Evolutionary conservation across 2,113 vertebrate genomes (phyloP).

Genomic region (Scophthalmus maximus): DNA sequence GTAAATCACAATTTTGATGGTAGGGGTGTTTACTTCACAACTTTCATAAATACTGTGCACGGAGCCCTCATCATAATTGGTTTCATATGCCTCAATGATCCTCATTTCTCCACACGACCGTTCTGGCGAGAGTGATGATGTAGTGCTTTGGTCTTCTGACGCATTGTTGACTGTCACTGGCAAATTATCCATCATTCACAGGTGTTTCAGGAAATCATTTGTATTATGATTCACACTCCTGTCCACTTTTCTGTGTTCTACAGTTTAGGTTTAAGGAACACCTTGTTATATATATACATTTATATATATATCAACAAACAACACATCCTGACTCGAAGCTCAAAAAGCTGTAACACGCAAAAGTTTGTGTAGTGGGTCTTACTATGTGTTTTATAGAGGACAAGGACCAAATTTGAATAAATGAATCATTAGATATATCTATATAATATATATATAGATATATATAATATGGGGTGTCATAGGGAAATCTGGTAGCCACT

Average conservation of each 20-base stretch:
- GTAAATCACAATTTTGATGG: constrained; percentile 52
- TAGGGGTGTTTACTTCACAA: constrained; percentile 52
- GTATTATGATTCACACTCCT: constrained; percentile 46
- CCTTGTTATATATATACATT: no score
- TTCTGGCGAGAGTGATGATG: constrained; percentile 57
- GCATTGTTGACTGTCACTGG: constrained; percentile 51
- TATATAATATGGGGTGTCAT: no score
- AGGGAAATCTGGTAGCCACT: no score
- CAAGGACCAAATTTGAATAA: no score
- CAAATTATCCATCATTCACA: constrained; percentile 45
- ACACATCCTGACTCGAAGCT: background rate
- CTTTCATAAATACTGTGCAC: constrained; percentile 50
- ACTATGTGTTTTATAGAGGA: background rate
- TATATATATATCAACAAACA: constrained; percentile 4
- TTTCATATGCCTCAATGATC: constrained; percentile 57
- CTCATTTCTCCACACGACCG: constrained; percentile 62
- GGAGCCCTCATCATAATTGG: constrained; percentile 45
- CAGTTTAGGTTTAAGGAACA: constrained; percentile 27
- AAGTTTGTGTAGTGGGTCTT: background rate
- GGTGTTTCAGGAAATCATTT: constrained; percentile 66
- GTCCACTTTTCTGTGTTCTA: constrained; percentile 39
- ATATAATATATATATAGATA: no score
- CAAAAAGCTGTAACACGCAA: background rate
- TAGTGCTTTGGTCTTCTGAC: constrained; percentile 60
- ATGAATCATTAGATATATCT: no score